Percentiles rank a stretch among this genome's conserved stretches.
Conservation (phyloP, 1,140 invertebrate genomes). For the Ctenoplectra terminalis region DNA sequence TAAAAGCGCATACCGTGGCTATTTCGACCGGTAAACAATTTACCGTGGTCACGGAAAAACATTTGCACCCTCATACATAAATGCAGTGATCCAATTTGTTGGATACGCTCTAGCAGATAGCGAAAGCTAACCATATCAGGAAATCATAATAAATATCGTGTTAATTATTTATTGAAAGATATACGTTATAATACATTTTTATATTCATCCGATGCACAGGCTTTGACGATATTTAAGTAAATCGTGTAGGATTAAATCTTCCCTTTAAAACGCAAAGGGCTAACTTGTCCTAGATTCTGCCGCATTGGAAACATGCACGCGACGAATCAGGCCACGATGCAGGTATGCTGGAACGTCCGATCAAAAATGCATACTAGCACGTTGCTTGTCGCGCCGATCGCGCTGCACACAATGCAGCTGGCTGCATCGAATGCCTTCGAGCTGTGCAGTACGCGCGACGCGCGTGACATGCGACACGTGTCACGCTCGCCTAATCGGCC, state of each 20-base stretch:
- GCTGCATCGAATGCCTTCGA: slow-evolving; percentile 58
- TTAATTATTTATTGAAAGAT: slow-evolving; percentile 34
- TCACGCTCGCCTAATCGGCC: slow-evolving; percentile 29
- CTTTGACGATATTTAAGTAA: background rate
- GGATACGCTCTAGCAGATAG: slow-evolving; percentile 47
- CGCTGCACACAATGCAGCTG: slow-evolving; percentile 37
- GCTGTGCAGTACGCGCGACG: slow-evolving; percentile 47
- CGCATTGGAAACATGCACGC: too few species aligned
- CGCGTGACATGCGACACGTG: slow-evolving; percentile 53
- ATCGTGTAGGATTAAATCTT: background rate
- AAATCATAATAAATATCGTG: slow-evolving; percentile 2
- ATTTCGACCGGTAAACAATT: slow-evolving; percentile 60
- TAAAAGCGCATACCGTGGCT: slow-evolving; percentile 54
- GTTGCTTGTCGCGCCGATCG: slow-evolving; percentile 56
- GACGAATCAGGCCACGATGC: background rate
- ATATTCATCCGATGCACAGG: background rate
- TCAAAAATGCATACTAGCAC: slow-evolving; percentile 58
- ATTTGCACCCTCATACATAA: slow-evolving; percentile 65
- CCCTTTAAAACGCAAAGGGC: background rate
- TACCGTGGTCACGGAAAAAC: slow-evolving; percentile 48
- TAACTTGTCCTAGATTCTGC: background rate
- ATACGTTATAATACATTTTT: too few species aligned
- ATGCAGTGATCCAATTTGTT: slow-evolving; percentile 59
- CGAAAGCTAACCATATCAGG: background rate
- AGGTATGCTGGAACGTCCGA: slow-evolving; percentile 10